A percentile compares a stretch with the other conserved stretches of the same genome.
phyloP scores from a whole-genome alignment of 1,140 invertebrate species.

The Trichoplusia ni region DNA sequence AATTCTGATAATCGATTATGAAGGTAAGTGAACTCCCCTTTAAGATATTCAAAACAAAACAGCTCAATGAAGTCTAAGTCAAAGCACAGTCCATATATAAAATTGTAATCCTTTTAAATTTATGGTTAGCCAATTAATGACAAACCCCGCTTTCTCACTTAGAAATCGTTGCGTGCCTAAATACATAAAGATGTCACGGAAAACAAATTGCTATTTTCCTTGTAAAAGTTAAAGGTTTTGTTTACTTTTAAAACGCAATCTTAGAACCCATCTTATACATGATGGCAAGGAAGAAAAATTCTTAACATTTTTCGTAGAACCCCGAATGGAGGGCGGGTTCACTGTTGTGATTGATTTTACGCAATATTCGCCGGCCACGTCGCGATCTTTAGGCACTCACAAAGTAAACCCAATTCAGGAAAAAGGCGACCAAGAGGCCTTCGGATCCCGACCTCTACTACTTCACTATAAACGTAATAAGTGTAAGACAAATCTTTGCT shows the following conservation, averaged over 20 bases:
- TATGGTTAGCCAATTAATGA: not conserved
- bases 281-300: constrained; percentile 19
- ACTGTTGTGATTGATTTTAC: constrained; percentile 25
- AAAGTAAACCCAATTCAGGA: constrained; percentile 10
- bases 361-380: constrained; percentile 22
- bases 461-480: not conserved
- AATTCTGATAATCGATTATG: too few species aligned
- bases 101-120: not conserved
- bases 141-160: not conserved
- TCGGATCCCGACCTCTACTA: not conserved
- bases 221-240: constrained; percentile 17
- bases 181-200: constrained; percentile 2
- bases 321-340: constrained; percentile 1
- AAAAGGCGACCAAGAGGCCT: not conserved
- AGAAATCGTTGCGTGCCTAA: not conserved
- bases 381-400: constrained; percentile 15
- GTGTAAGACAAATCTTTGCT: not conserved
- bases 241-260: constrained; percentile 21
- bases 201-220: constrained; percentile 5
- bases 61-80: too few species aligned
- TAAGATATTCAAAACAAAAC: too few species aligned
- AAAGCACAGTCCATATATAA: too few species aligned
- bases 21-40: too few species aligned
- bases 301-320: constrained; percentile 19
- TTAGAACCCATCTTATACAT: constrained; percentile 4